phyloP scores from a whole-genome alignment of 2,888 invertebrate species.

The Aphodius sticticus region DNA sequence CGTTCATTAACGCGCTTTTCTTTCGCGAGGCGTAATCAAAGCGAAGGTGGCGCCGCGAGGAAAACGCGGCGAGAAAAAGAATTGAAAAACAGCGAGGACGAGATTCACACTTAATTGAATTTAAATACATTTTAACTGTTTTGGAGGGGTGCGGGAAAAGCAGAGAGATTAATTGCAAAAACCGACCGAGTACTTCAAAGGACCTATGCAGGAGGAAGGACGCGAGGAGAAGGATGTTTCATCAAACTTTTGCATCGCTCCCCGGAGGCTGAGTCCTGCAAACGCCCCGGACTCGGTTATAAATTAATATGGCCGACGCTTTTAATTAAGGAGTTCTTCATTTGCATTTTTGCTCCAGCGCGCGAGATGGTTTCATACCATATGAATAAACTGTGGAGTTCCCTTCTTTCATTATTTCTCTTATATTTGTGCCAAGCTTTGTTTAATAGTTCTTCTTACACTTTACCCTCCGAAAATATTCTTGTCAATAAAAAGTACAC shows the following conservation, averaged over 20 bases:
- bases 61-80: not conserved
- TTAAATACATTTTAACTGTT: not conserved
- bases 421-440: too few relatives aligned
- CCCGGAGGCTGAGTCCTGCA: not conserved
- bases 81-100: not conserved
- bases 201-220: not conserved
- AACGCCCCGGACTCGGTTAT: not conserved
- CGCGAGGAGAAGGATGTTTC: not conserved
- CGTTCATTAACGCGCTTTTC: conserved; percentile 4
- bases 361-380: not conserved
- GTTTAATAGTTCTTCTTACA: too few relatives aligned
- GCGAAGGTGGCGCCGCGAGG: not conserved
- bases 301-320: not conserved
- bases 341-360: not conserved
- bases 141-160: not conserved
- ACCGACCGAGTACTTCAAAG: not conserved
- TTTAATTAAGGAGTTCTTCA: not conserved
- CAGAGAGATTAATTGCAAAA: not conserved
- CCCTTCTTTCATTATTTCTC: not conserved
- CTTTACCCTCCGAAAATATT: too few relatives aligned
- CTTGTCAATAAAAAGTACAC: too few relatives aligned
- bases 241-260: not conserved
- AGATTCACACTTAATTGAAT: conserved; percentile 4
- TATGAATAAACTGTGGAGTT: not conserved
- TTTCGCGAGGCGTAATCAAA: not conserved